A percentile compares a stretch with the other conserved stretches of the same genome.
Conservation (phyloP, 2,113 vertebrate species). For the Archocentrus centrarchus region DNA sequence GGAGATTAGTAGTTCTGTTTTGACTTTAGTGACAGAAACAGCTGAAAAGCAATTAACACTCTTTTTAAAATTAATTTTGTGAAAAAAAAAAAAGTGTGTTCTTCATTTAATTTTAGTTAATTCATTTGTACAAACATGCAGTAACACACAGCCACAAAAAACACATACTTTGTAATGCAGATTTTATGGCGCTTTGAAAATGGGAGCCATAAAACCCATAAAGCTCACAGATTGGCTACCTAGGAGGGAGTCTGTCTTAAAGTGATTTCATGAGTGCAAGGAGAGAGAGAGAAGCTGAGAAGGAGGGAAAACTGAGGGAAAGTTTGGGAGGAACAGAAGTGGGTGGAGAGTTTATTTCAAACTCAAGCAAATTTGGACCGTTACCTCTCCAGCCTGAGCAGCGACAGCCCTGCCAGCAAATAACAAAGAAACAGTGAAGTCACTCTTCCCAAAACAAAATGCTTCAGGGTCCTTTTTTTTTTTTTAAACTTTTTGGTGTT, state of each 20-base stretch:
- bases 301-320: conserved; percentile 19
- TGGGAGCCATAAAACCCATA: conserved; percentile 50
- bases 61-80: neutral
- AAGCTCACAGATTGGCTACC: conserved; percentile 46
- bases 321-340: conserved; percentile 25
- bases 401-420: neutral
- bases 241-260: conserved; percentile 38
- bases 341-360: conserved; percentile 61
- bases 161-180: neutral
- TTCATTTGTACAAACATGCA: conserved; percentile 5
- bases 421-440: conserved; percentile 27
- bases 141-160: conserved; percentile 11
- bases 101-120: conserved; percentile 1
- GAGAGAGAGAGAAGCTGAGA: conserved; percentile 20
- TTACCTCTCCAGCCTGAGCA: conserved; percentile 43
- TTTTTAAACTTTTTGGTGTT: neutral
- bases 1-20: conserved; percentile 9
- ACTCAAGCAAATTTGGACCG: conserved; percentile 51
- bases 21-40: neutral
- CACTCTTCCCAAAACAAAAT: conserved; percentile 25
- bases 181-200: conserved; percentile 53
- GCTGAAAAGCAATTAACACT: neutral
- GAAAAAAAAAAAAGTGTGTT: neutral
- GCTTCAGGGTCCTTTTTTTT: neutral
- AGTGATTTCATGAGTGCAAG: conserved; percentile 54